Evolutionary conservation across 2,888 invertebrate species (phyloP), one percentile per base, ranked within the genome.

Genomic region (Philaethria dido): DNA sequence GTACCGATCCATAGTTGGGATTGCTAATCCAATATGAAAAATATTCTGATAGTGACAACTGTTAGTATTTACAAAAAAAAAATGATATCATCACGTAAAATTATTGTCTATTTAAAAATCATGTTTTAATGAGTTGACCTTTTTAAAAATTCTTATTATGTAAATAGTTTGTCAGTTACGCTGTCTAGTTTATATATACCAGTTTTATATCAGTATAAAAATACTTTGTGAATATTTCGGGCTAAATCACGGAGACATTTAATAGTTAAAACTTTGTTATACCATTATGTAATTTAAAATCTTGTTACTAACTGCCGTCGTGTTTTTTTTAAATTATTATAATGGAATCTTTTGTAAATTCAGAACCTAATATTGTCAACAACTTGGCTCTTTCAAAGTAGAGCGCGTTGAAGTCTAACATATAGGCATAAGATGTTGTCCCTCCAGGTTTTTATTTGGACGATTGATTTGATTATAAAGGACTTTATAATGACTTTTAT

Each of bases 351-450:
- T 13, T 25, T 14, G 14, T 25, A 25, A 13, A 25, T 14, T 18
- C 14, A 14, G 14, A 20, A 48, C 13, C 6, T 22, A 48, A 25
- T n/a, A n/a, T 14, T 25, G 25, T 48, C n/a, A 50, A n/a, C 25
- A 8, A 50, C 25, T 50, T n/a, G n/a, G 2, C n/a, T 16, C 52
- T 45, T 29, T 18, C n/a, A 65, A 50, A 47, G 6, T 45, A 45
- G 61, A 68, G 82, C 89, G 86, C 89, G 89, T 89, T 89, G 87
- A 89, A 84, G 87, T 89, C 88, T 89, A 81, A 80, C 79, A 82
- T 84, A 88, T 84, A 78, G 81, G 79, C 36, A 57, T 18, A 39
- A 25, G 39, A n/a, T 8, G 42, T 11, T 0, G 18, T 42, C 0
- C 6, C 13, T 55, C 11, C 22, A 57, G 22, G 22, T 57, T 42